phyloP scores from a whole-genome alignment of 2,888 invertebrate genomes.

The Platynereis dumerilii region DNA sequence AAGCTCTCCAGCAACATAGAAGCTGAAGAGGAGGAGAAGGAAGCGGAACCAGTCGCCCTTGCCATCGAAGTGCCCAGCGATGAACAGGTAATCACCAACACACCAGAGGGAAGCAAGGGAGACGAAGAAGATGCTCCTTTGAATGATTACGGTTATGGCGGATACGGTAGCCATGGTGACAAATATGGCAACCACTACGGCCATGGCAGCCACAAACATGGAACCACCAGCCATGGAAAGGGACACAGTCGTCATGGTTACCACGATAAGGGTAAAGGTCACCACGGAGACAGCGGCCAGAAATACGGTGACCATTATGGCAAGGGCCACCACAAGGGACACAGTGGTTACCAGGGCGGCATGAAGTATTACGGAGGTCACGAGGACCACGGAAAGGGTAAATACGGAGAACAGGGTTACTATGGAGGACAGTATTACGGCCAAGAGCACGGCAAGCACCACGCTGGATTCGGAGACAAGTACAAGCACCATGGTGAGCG shows the following conservation, averaged over 20 bases:
- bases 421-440: constrained; percentile 16
- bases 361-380: constrained; percentile 23
- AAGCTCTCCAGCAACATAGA: not conserved
- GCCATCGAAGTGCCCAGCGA: not conserved
- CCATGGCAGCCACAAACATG: not conserved
- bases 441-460: constrained; percentile 15
- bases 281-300: constrained; percentile 7
- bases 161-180: not conserved
- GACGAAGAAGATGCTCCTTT: not conserved
- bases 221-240: not conserved
- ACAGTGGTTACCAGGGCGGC: constrained; percentile 17
- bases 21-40: not conserved
- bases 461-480: constrained; percentile 10
- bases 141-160: constrained; percentile 7
- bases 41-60: not conserved
- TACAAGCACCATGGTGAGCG: constrained; percentile 25
- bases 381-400: constrained; percentile 16
- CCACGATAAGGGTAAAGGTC: constrained; percentile 14
- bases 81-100: not conserved
- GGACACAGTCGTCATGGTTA: not conserved
- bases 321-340: constrained; percentile 18
- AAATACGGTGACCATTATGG: constrained; percentile 20
- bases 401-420: constrained; percentile 21
- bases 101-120: not conserved
- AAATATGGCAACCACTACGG: not conserved